Evolutionary conservation across 2,113 vertebrate species (phyloP), one percentile per base, ranked within the genome.

Genomic region (Hypanus sabinus): DNA sequence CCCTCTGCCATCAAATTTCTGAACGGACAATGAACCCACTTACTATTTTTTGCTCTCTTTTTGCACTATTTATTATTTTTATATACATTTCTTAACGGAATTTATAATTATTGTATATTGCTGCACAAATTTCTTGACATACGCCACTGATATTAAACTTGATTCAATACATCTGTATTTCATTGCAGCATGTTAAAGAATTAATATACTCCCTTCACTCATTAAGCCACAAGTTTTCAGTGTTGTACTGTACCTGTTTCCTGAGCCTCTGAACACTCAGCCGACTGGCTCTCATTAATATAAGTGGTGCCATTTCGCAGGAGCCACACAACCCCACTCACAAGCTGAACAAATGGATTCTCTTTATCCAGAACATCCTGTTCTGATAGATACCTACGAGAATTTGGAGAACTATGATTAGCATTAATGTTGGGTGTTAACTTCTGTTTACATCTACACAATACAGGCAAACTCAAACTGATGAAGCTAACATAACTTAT

Each of bases 301-400:
- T 99, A 99, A 94, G 98, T 93, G 22, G 97, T 94, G 7, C 98
- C 97, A 0, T 97, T 95, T 77, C 99, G 97, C 27, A 99, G 95
- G 55, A 99, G 97, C 99, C 99, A 99, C 62, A 98, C 97, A 0
- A 99, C 99, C 0, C 98, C 98, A 0, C 98, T 98, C 94, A 99
- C 95, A 24, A 99, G 96, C 96, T 99, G 98, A 94, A 98, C 97
- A 88, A 99, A 99, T 0, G 98, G 98, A 94, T 99, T 99, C 38
- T 95, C 95, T 22, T 96, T 57, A 77, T 98, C 97, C 95, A 97
- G 94, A 8, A 99, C 97, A 0, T 99, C 98, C 0, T 98, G 97
- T 95, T 98, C 96, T 0, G 99, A 98, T 70, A 99, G 96, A 96
- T 99, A 99, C 55, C 99, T 99, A 95, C 0, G 94, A 92, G 94